Conservation (phyloP, 2,113 vertebrate genomes). For the Epinephelus lanceolatus region DNA sequence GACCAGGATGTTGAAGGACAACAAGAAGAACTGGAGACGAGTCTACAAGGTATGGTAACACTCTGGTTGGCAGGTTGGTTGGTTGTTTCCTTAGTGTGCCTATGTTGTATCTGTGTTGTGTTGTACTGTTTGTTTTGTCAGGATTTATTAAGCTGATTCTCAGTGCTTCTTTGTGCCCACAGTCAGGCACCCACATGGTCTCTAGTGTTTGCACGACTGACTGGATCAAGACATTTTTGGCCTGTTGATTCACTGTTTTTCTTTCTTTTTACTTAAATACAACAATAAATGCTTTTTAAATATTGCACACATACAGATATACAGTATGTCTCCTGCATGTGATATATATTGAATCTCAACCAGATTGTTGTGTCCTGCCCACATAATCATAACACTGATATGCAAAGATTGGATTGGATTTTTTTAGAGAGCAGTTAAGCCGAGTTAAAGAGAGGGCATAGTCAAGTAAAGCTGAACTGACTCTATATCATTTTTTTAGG, state of each 20-base stretch:
- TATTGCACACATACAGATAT: neutral
- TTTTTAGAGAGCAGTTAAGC: neutral
- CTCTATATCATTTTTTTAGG: neutral
- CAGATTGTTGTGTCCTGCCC: neutral
- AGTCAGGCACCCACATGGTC: neutral
- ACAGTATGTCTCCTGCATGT: too few relatives aligned
- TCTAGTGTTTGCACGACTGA: neutral
- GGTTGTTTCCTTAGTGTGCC: neutral
- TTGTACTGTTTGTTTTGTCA: neutral
- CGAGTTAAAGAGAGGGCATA: neutral
- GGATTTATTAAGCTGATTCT: neutral
- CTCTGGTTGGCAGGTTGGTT: constrained; percentile 1
- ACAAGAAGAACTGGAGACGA: constrained; percentile 99
- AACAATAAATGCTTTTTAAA: too few relatives aligned
- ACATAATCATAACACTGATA: neutral
- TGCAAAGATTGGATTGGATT: constrained; percentile 4
- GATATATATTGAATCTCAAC: neutral
- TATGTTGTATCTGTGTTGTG: neutral
- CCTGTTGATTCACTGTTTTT: neutral
- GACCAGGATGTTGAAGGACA: constrained; percentile 98
- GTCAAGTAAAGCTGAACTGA: neutral
- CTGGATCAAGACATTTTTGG: neutral
- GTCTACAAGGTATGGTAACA: constrained; percentile 94
- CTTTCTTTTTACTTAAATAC: neutral
- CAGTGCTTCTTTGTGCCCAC: neutral